A percentile compares a stretch with the other conserved stretches of the same genome.
These are phyloP conservation scores for Urosaurus nigricauda DNA, from an alignment of 2,797 vertebrate species.

Conservation along the genomic window DNA sequence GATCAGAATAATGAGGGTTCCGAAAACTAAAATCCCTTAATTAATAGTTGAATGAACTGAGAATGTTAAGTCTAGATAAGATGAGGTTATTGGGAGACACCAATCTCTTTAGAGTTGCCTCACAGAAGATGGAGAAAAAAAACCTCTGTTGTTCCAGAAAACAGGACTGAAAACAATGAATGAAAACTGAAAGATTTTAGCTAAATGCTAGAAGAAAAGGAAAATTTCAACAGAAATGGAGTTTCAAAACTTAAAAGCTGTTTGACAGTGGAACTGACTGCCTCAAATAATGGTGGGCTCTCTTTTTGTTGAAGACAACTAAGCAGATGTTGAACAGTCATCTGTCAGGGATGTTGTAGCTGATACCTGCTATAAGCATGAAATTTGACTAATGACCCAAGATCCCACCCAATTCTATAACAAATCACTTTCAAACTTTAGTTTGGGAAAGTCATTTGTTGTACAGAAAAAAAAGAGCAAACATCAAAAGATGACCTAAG, in stretches of 20 bases:
- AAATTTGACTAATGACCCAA: too few relatives aligned
- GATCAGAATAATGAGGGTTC: neutral
- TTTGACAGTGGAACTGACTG: neutral
- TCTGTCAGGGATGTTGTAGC: neutral
- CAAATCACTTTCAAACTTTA: neutral
- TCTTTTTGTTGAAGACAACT: neutral
- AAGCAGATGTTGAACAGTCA: neutral
- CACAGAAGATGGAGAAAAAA: neutral
- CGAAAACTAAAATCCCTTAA: neutral
- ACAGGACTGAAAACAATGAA: too few relatives aligned
- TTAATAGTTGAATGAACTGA: neutral
- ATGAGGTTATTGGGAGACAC: neutral
- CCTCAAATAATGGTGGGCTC: neutral
- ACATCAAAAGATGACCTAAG: neutral
- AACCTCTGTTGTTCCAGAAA: neutral
- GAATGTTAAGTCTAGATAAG: neutral
- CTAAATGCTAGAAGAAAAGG: neutral
- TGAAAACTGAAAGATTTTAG: neutral
- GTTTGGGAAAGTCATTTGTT: neutral
- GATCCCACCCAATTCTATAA: neutral
- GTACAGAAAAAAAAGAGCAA: neutral
- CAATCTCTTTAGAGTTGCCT: neutral
- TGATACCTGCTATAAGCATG: neutral
- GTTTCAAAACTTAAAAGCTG: neutral
- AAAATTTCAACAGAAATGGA: too few relatives aligned